Percentiles rank a stretch among this genome's conserved stretches.
These are phyloP conservation scores for Anomalospiza imberbis DNA, from an alignment of 2,797 vertebrate species.

Conservation along the genomic window DNA sequence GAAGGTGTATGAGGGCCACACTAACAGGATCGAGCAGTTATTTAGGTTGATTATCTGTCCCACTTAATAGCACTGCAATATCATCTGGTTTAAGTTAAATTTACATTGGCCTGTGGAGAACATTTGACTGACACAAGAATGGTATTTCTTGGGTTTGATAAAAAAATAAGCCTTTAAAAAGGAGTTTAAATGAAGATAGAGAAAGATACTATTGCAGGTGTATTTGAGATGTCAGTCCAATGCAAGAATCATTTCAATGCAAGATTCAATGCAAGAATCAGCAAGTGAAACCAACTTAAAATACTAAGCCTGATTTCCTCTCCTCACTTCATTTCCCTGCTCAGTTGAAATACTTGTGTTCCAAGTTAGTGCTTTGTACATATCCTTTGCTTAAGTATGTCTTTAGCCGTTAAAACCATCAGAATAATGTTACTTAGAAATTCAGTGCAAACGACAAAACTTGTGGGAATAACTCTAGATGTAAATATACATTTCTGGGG, in stretches of 20 bases:
- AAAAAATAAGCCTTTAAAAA: not conserved
- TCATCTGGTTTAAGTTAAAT: constrained; percentile 12
- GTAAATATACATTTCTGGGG: not conserved
- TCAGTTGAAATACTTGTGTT: not conserved
- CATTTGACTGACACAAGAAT: not conserved
- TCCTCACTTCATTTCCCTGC: not conserved
- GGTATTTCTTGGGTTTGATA: not conserved
- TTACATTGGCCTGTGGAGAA: not conserved
- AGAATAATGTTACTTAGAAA: not conserved
- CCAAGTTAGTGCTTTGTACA: not conserved
- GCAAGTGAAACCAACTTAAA: not conserved
- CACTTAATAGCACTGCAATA: not conserved
- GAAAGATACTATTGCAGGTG: not conserved
- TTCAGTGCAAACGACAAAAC: not conserved
- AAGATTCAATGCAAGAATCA: not conserved
- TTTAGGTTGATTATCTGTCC: constrained; percentile 46
- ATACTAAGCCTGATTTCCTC: not conserved
- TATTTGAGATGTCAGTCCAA: not conserved
- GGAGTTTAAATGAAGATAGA: not conserved
- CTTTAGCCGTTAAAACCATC: not conserved
- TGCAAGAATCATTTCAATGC: not conserved
- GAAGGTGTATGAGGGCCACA: constrained; percentile 8
- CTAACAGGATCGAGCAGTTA: constrained; percentile 41
- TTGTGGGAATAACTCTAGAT: not conserved
- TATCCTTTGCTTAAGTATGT: not conserved